These are phyloP conservation scores for Catharus minimus DNA, from an alignment of 2,113 vertebrate genomes.

Conservation along the genomic window DNA sequence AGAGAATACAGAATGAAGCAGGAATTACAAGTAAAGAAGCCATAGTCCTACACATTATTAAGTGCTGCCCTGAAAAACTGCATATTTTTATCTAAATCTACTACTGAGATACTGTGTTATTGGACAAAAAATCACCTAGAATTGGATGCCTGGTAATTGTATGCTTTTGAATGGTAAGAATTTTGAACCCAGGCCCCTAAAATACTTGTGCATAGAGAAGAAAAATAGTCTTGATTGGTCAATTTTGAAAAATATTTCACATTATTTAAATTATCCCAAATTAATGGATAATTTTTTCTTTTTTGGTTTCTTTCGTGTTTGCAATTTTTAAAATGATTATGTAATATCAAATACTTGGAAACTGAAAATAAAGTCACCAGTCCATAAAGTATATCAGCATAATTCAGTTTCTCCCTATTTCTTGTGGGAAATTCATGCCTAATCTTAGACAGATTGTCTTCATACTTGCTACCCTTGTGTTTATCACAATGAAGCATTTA, in stretches of 20 bases:
- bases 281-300: neutral
- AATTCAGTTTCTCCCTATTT: neutral
- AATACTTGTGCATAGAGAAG: neutral
- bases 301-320: neutral
- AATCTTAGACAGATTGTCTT: neutral
- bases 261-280: neutral
- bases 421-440: neutral
- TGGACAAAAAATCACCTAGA: neutral
- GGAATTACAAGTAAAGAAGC: neutral
- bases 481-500: neutral
- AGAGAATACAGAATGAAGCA: neutral
- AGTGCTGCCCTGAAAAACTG: neutral
- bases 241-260: neutral
- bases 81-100: neutral
- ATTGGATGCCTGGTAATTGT: neutral
- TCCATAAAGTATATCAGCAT: neutral
- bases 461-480: neutral
- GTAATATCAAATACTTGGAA: neutral
- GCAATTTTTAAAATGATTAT: neutral
- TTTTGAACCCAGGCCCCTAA: neutral
- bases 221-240: neutral
- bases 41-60: neutral
- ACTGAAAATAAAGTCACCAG: accelerated
- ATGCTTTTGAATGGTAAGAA: neutral
- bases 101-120: neutral